Evolutionary conservation across 2,113 vertebrate species (phyloP).

Genomic region (Murina feae): DNA sequence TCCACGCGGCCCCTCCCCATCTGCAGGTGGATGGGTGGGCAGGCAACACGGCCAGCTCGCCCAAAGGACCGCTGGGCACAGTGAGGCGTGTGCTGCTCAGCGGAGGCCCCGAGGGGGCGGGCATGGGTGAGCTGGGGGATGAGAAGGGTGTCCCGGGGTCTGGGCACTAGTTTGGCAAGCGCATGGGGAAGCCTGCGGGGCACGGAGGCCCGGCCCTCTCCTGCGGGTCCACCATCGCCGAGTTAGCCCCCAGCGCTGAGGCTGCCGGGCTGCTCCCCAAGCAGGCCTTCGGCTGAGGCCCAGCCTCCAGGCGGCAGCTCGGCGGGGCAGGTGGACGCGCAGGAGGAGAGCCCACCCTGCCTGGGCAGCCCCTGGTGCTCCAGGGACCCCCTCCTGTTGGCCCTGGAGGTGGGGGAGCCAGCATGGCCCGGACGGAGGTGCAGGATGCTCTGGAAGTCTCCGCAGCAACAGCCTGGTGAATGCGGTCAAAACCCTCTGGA

Average conservation of each 20-base stretch:
- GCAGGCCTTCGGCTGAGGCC: not conserved
- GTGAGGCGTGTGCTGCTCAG: conserved; percentile 39
- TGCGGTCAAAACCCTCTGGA: conserved; percentile 60
- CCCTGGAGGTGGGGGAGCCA: not conserved
- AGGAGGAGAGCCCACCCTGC: not conserved
- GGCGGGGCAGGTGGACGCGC: not conserved
- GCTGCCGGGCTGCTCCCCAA: not conserved
- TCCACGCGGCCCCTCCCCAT: accelerated
- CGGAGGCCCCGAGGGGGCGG: conserved; percentile 45
- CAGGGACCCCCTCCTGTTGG: accelerated
- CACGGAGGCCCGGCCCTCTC: not conserved
- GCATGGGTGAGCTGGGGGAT: not conserved
- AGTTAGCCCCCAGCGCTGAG: not conserved
- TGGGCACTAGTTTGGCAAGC: not conserved
- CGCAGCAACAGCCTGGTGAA: conserved; percentile 75
- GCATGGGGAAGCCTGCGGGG: not conserved
- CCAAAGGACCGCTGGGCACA: not conserved
- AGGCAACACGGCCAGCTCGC: not conserved
- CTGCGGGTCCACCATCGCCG: no score
- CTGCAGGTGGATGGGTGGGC: not conserved
- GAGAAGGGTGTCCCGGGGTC: not conserved
- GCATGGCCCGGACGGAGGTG: not conserved
- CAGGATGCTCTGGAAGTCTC: conserved; percentile 71
- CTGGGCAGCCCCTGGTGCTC: not conserved
- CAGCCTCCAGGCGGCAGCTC: not conserved